Evolutionary conservation across 2,113 vertebrate species (phyloP).

Genomic region (Pseudolaguvia tuberculata): DNA sequence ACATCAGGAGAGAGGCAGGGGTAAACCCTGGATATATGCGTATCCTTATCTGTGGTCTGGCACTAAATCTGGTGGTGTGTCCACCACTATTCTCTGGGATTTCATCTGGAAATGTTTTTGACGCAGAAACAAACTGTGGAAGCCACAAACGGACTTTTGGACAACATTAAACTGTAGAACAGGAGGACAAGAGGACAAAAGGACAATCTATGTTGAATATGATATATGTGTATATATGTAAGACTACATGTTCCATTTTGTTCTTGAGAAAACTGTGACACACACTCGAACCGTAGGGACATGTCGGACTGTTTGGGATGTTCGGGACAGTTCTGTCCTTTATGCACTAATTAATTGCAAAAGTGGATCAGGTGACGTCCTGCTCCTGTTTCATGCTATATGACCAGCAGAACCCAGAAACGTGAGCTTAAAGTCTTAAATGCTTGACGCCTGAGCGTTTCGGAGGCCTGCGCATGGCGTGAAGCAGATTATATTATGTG

Average conservation of each 20-base stretch:
- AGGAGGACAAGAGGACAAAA: background rate
- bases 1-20: too few relatives aligned
- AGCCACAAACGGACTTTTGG: background rate
- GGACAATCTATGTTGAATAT: too few relatives aligned
- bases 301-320: background rate
- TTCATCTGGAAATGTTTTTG: background rate
- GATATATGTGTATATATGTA: too few relatives aligned
- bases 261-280: background rate
- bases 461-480: background rate
- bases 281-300: background rate
- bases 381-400: background rate
- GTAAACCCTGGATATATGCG: too few relatives aligned
- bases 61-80: background rate
- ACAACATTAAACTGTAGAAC: background rate
- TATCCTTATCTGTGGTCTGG: too few relatives aligned
- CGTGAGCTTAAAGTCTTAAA: constrained; percentile 8
- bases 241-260: background rate
- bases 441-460: constrained; percentile 19
- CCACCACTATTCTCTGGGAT: background rate
- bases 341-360: background rate
- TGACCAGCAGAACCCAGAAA: background rate
- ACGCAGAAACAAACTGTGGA: background rate
- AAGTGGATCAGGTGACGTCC: background rate
- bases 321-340: background rate
- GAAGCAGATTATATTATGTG: constrained; percentile 40